Conservation (phyloP, 2,888 invertebrate genomes). For the Beris morrisii region DNA sequence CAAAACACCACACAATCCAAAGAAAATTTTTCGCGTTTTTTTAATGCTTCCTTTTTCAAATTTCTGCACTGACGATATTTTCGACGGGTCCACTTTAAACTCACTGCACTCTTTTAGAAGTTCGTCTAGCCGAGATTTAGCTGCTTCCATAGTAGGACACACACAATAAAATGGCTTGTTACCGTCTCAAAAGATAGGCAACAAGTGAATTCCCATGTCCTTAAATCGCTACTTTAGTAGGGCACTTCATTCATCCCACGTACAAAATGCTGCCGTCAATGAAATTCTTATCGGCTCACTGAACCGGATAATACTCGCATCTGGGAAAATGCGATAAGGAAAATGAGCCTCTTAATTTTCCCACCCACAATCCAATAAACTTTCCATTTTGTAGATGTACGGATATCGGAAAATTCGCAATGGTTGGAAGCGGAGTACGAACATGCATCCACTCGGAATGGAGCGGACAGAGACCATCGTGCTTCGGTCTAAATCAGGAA, state of each 20-base stretch:
- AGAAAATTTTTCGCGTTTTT: constrained; percentile 16
- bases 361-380: background rate
- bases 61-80: constrained; percentile 27
- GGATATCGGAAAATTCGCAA: constrained; percentile 84
- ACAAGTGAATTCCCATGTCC: background rate
- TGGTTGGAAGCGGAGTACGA: constrained; percentile 73
- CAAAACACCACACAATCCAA: background rate
- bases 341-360: constrained; percentile 6
- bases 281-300: constrained; percentile 10
- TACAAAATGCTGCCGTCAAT: constrained; percentile 12
- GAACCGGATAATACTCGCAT: constrained; percentile 22
- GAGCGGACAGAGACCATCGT: constrained; percentile 77
- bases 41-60: constrained; percentile 7
- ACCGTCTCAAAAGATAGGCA: background rate
- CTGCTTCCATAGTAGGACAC: constrained; percentile 11
- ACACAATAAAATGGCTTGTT: constrained; percentile 4
- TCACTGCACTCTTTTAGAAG: constrained; percentile 33
- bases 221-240: background rate
- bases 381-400: constrained; percentile 62
- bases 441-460: constrained; percentile 78
- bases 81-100: constrained; percentile 15
- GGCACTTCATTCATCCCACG: background rate
- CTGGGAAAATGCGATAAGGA: constrained; percentile 27
- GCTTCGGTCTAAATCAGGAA: constrained; percentile 81
- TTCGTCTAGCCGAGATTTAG: constrained; percentile 16